Evolutionary conservation across 2,888 invertebrate genomes (phyloP).

Genomic region (Agonopterix arenella): DNA sequence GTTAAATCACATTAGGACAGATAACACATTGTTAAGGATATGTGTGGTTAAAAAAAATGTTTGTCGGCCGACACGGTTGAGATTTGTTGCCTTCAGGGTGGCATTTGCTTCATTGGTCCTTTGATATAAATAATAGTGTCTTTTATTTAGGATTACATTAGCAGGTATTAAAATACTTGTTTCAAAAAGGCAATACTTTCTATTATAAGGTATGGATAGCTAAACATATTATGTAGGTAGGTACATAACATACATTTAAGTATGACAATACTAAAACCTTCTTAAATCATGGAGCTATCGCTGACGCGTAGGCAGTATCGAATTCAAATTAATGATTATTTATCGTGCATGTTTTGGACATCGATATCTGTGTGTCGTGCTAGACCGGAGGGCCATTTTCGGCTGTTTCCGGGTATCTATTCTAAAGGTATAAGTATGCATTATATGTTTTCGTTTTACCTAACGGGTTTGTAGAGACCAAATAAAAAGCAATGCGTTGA

Average conservation of each 20-base stretch:
- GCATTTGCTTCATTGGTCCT: slow-evolving; percentile 53
- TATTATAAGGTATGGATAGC: not conserved
- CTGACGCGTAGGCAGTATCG: slow-evolving; percentile 48
- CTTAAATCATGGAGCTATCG: slow-evolving; percentile 47
- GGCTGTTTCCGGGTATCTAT: slow-evolving; percentile 54
- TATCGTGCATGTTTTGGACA: slow-evolving; percentile 41
- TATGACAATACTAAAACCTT: slow-evolving; percentile 22
- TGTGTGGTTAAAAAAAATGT: slow-evolving; percentile 61
- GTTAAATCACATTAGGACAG: slow-evolving; percentile 75
- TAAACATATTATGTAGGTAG: too few relatives aligned
- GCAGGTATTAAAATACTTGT: slow-evolving; percentile 24
- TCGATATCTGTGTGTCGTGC: slow-evolving; percentile 38
- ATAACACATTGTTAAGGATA: slow-evolving; percentile 68
- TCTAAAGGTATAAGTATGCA: too few relatives aligned
- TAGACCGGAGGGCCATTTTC: slow-evolving; percentile 45
- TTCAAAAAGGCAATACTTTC: not conserved
- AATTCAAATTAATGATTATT: slow-evolving; percentile 66
- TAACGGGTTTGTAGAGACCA: too few relatives aligned
- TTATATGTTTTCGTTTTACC: too few relatives aligned
- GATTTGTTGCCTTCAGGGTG: slow-evolving; percentile 71
- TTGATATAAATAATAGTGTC: slow-evolving; percentile 36
- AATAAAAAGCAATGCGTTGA: too few relatives aligned
- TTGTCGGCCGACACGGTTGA: slow-evolving; percentile 55
- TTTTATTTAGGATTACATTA: slow-evolving; percentile 19
- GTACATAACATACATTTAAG: not conserved